Evolutionary conservation across 2,113 vertebrate species (phyloP).

Genomic region (Dryoscopus gambensis): DNA sequence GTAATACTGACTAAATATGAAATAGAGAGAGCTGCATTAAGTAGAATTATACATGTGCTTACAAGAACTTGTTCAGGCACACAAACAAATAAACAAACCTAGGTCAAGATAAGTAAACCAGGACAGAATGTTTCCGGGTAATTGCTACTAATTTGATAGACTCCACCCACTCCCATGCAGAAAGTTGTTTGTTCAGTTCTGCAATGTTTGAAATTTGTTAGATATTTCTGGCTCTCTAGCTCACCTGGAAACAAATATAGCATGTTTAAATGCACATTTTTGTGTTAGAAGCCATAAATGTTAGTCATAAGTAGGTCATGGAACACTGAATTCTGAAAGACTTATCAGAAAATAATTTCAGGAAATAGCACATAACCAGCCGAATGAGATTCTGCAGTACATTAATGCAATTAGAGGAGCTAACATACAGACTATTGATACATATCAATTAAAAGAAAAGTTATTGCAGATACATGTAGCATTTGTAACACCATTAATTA

Average conservation of each 20-base stretch:
- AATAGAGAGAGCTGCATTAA: not conserved
- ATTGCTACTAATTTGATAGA: not conserved
- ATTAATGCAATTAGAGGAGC: not conserved
- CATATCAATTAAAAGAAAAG: not conserved
- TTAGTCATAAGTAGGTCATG: not conserved
- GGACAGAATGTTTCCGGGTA: not conserved
- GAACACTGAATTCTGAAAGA: not conserved
- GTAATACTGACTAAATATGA: conserved; percentile 30
- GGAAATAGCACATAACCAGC: not conserved
- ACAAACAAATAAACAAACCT: not conserved
- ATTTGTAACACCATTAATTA: not conserved
- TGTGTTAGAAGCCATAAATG: not conserved
- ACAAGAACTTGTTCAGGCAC: not conserved
- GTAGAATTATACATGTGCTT: not conserved
- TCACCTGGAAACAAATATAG: not conserved
- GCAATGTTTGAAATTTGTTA: not conserved
- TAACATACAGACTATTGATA: not conserved
- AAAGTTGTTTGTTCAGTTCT: not conserved
- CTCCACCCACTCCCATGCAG: accelerated
- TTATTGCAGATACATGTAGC: not conserved
- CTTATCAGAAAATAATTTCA: not conserved
- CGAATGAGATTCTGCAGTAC: not conserved
- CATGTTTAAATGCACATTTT: not conserved
- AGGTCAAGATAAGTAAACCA: not conserved
- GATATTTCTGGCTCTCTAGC: not conserved